A percentile compares a stretch with the other conserved stretches of the same genome.
These are phyloP conservation scores for Calliphora vomitoria DNA, from an alignment of 2,888 invertebrate species.

Conservation along the genomic window DNA sequence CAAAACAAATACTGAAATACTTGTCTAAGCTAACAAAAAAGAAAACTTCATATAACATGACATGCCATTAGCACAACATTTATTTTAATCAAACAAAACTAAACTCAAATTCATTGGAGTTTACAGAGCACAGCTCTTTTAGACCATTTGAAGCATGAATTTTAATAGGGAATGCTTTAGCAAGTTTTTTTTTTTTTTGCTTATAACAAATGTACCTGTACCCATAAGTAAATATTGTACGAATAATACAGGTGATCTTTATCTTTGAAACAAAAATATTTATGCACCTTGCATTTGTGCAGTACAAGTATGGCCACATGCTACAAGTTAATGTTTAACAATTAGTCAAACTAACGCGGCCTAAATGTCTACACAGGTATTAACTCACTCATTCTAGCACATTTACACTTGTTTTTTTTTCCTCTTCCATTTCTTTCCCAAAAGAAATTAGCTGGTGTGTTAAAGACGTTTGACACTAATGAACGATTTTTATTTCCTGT, in stretches of 20 bases:
- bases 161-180: neutral
- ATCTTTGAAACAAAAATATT: slow-evolving; percentile 58
- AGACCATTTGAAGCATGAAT: neutral
- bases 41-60: slow-evolving; percentile 59
- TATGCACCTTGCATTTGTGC: slow-evolving; percentile 68
- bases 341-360: slow-evolving; percentile 73
- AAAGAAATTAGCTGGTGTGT: slow-evolving; percentile 37
- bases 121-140: neutral
- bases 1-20: slow-evolving; percentile 68
- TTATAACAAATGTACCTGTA: slow-evolving; percentile 45
- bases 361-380: slow-evolving; percentile 58
- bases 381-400: slow-evolving; percentile 36
- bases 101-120: slow-evolving; percentile 2
- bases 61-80: slow-evolving; percentile 74
- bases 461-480: slow-evolving; percentile 73
- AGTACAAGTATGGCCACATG: slow-evolving; percentile 55
- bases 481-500: slow-evolving; percentile 70
- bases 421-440: neutral
- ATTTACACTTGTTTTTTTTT: slow-evolving; percentile 40
- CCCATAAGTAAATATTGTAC: neutral
- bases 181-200: slow-evolving; percentile 7
- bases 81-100: slow-evolving; percentile 61
- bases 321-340: slow-evolving; percentile 73
- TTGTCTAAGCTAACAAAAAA: slow-evolving; percentile 41
- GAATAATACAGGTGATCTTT: slow-evolving; percentile 65